These are phyloP conservation scores for Tragelaphus imberbis DNA, from an alignment of 2,113 vertebrate genomes.

Conservation along the genomic window DNA sequence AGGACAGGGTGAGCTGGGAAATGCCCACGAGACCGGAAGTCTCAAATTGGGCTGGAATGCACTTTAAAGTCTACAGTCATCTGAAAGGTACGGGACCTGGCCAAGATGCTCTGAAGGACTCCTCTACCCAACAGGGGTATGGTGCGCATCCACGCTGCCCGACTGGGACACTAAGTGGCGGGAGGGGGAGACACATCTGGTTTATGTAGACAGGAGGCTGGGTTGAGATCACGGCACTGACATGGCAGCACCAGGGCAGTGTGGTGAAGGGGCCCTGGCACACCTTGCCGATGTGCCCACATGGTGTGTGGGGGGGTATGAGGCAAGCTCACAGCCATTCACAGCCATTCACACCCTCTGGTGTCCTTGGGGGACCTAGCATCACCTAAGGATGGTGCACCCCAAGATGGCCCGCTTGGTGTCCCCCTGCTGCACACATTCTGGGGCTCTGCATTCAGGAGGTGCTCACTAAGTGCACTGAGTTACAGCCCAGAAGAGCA, in stretches of 20 bases:
- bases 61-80: neutral
- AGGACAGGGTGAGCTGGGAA: neutral
- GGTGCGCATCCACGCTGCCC: accelerated
- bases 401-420: neutral
- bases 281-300: neutral
- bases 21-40: neutral
- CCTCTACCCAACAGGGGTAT: neutral
- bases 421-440: neutral
- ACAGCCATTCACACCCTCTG: neutral
- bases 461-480: neutral
- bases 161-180: neutral
- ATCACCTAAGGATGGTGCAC: neutral
- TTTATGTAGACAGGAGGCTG: neutral
- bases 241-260: accelerated
- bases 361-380: neutral
- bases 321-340: neutral
- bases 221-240: neutral
- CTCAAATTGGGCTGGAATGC: neutral
- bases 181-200: neutral
- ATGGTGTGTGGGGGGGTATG: neutral
- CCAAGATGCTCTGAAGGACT: neutral
- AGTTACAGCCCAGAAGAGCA: neutral
- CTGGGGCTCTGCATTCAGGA: neutral
- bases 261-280: neutral
- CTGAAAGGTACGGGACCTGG: neutral